Evolutionary conservation across 2,113 vertebrate genomes (phyloP).

Genomic region (Vidua macroura): DNA sequence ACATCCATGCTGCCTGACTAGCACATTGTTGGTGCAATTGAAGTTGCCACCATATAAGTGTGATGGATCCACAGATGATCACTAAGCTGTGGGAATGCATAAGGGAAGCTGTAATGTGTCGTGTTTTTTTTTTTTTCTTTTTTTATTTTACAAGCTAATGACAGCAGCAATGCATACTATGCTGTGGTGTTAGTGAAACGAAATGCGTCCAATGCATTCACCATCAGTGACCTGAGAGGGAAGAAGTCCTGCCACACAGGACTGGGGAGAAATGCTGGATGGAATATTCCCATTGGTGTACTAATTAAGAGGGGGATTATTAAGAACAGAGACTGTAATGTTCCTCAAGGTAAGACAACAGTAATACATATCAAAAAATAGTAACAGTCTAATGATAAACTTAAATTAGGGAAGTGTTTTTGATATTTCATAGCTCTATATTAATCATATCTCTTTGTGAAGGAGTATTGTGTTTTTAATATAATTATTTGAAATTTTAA

Average conservation of each 20-base stretch:
- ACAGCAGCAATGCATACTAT: slow-evolving; percentile 79
- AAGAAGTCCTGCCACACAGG: slow-evolving; percentile 88
- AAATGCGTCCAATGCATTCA: slow-evolving; percentile 72
- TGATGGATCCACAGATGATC: neutral
- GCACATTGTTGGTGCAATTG: neutral
- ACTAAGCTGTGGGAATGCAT: neutral
- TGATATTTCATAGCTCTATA: neutral
- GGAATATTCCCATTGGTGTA: slow-evolving; percentile 84
- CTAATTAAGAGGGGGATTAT: slow-evolving; percentile 85
- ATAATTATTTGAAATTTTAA: neutral
- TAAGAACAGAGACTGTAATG: slow-evolving; percentile 74
- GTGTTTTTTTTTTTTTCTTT: neutral
- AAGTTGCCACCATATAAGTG: neutral
- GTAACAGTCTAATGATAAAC: neutral
- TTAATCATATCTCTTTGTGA: neutral
- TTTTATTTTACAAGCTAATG: slow-evolving; percentile 65
- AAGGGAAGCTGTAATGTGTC: neutral
- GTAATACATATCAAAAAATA: neutral
- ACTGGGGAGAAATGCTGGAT: slow-evolving; percentile 81
- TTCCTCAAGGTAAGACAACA: slow-evolving; percentile 80
- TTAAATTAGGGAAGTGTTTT: neutral
- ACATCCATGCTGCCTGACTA: neutral
- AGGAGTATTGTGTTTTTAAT: neutral
- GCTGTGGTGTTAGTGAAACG: slow-evolving; percentile 86
- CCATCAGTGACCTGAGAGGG: slow-evolving; percentile 79